phyloP scores from a whole-genome alignment of 2,888 invertebrate species.

The Cremastinae sp. region DNA sequence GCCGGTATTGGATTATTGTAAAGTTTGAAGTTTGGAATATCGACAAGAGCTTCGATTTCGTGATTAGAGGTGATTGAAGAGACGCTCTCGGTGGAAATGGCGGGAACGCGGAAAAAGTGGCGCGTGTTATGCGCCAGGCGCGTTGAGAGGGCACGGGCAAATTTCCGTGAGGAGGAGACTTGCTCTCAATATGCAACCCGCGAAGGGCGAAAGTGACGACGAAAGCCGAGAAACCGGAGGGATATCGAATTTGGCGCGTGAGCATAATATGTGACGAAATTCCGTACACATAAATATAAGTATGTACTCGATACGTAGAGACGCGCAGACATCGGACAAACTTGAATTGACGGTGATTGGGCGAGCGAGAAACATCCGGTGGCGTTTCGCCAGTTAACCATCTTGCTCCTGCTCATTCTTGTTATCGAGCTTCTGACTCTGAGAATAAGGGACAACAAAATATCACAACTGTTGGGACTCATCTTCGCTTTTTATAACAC shows the following conservation, averaged over 20 bases:
- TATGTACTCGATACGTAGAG: conserved; percentile 15
- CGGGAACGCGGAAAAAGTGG: not conserved
- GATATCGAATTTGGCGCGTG: conserved; percentile 64
- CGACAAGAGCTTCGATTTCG: conserved; percentile 39
- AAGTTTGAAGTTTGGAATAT: not conserved
- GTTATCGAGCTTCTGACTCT: conserved; percentile 34
- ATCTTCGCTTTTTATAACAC: no score
- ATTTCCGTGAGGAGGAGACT: conserved; percentile 30
- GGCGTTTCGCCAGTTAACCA: conserved; percentile 61
- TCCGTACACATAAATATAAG: conserved; percentile 10
- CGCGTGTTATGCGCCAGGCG: not conserved
- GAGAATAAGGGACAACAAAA: no score
- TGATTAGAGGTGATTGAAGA: not conserved
- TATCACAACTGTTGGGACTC: no score
- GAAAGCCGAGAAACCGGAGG: conserved; percentile 56
- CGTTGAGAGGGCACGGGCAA: not conserved
- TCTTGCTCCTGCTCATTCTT: conserved; percentile 34
- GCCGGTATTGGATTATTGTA: not conserved
- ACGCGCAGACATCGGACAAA: conserved; percentile 48
- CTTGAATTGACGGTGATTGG: conserved; percentile 74
- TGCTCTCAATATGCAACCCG: conserved; percentile 39
- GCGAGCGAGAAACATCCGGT: conserved; percentile 74
- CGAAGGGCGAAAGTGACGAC: conserved; percentile 34
- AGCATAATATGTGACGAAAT: conserved; percentile 52
- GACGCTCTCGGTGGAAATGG: not conserved